Evolutionary conservation across 1,140 invertebrate species (phyloP), one percentile per base, ranked within the genome.

Genomic region (Neodiprion lecontei): DNA sequence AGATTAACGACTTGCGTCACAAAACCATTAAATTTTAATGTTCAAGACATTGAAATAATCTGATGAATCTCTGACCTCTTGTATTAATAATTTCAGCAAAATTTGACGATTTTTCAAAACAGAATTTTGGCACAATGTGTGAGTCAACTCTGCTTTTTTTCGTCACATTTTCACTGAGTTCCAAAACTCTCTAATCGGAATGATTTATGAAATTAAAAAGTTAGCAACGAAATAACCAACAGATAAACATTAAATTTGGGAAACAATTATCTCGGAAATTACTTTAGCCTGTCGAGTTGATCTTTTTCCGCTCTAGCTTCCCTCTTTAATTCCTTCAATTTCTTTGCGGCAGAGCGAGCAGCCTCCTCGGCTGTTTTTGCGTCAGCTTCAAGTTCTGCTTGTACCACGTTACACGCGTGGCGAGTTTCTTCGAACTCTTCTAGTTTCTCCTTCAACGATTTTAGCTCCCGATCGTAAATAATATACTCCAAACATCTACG

Each of bases 401-500:
- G 96, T 77, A 96, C 95, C 77, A 94, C 94, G 5, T 96, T 96
- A 78, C 95, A 98, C 77, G 96, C 96, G 77, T 96, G 95, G 48
- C 97, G 90, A 79, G 95, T 93, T 75, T 93, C 92, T 84, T 98
- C 95, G 72, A 99, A 87, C 78, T 99, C 97, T 76, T 97, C 96
- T 0, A 99, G 88, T 83, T 99, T 98, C 79, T 95, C 94, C 75
- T 96, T 94, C 48, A 97, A 97, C 78, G 99, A 98, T 86, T 97
- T 96, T 28, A 98, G 91, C 86, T 99, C 98, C 65, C 97, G 93
- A 85, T 99, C 98, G 84, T 99, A 97, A 85, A 99, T 99, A 23
- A 98, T 99, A 85, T 99, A 99, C 84, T 99, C 99, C 3, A 99
- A 87, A 53, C 96, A 95, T 70, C 98, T 90, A 68, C 98, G 91